Base-by-base conservation (phyloP, 1,140 invertebrate species). In the Drosophila auraria region DNA sequence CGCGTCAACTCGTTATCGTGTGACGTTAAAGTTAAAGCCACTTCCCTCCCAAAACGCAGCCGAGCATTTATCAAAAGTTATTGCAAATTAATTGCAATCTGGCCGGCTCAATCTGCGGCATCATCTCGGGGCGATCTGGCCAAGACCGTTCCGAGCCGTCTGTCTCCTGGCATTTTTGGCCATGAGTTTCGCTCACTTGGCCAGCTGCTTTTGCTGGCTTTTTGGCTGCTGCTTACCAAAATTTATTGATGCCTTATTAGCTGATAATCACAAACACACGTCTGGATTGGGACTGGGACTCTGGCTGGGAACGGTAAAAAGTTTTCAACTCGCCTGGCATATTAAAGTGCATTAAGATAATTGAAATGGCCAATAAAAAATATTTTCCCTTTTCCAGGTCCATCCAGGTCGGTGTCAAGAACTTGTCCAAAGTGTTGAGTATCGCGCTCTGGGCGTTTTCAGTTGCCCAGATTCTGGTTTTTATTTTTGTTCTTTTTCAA, bases 351-450 rank as follows among this genome's bases (percentile, higher is more conserved):
- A 90, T 90, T 90, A 90, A 91, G 90, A 91, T 91, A 92, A 91
- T 92, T 91, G 90, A 91, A 91, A 92, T 91, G 90, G 90, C 82
- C 90, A 91, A 91, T 92, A 91, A 90, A 90, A 91, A 92, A 91
- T 79, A 74, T 80, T 91, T 91, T 91, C 80, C 82, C 77, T 86
- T 83, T 80, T 80, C 68, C 69, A 60, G 53, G 30, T 56, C 36
- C 38, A 8, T 42, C 57, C 57, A 44, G 33, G 33, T 65, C 73
- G 82, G 86, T 90, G 86, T 86, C 71, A 90, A 86, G 78, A 90
- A 90, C 86, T 90, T 90, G 86, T 86, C 81, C 81, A 44, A 90
- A 90, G 86, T 90, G 86, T 90, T 86, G 86, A 90, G 86, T 80
- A 84, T 90, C 86, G 86, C 86, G 86, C 86, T 90, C 65, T 69